Conservation (phyloP, 35 echinoderm and acorn worm species). For the Apostichopus californicus region DNA sequence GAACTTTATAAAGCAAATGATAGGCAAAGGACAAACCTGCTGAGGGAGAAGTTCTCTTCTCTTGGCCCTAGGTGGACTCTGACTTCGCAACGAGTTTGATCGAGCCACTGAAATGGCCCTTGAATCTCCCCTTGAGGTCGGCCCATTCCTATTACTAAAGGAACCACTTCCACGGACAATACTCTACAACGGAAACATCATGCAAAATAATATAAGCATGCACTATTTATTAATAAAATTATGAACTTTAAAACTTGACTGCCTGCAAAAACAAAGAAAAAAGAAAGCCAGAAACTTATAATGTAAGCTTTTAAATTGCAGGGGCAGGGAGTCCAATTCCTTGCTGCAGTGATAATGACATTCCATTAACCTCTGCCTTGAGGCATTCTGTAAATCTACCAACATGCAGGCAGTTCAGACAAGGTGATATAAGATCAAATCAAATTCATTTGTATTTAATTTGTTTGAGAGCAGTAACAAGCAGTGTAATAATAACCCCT, state of each 20-base stretch:
- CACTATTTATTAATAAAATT: neutral
- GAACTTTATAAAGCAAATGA: neutral
- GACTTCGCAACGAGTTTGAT: slow-evolving; percentile 89
- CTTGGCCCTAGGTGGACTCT: slow-evolving; percentile 66
- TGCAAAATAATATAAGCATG: slow-evolving; percentile 41
- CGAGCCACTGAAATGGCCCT: slow-evolving; percentile 86
- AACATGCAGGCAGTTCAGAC: slow-evolving; percentile 1
- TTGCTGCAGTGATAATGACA: too few relatives aligned
- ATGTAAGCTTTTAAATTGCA: neutral
- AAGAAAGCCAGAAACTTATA: neutral
- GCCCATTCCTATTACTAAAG: slow-evolving; percentile 57
- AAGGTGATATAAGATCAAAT: neutral
- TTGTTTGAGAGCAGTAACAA: too few relatives aligned
- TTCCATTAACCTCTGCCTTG: too few relatives aligned
- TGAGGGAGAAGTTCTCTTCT: slow-evolving; percentile 54
- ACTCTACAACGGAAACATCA: slow-evolving; percentile 63
- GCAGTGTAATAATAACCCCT: too few relatives aligned
- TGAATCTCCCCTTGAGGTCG: slow-evolving; percentile 7
- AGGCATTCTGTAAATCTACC: neutral
- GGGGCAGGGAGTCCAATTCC: neutral
- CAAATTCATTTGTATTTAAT: too few relatives aligned
- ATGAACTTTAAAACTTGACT: neutral
- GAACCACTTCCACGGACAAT: slow-evolving; percentile 83
- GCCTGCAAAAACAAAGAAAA: neutral
- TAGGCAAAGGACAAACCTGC: slow-evolving; percentile 52